Conservation (phyloP, 2,113 vertebrate genomes). For the Gobio gobio region DNA sequence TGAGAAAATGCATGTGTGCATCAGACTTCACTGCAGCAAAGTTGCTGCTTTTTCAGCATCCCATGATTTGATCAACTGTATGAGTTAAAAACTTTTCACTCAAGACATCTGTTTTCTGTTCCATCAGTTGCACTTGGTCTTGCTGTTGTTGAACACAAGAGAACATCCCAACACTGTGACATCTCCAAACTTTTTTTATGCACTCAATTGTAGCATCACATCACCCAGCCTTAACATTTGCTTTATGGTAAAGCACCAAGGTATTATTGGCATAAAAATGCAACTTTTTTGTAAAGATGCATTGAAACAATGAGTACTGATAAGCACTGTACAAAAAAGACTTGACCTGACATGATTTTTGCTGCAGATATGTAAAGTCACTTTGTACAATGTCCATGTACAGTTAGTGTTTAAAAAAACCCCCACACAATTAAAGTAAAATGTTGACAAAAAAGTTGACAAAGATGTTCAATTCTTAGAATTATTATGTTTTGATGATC, state of each 20-base stretch:
- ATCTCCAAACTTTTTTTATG: background rate
- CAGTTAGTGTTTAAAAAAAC: background rate
- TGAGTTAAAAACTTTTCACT: background rate
- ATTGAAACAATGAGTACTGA: too few relatives aligned
- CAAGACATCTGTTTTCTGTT: background rate
- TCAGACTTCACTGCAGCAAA: too few relatives aligned
- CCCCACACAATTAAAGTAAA: too few relatives aligned
- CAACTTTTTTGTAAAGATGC: too few relatives aligned
- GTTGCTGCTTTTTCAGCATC: background rate
- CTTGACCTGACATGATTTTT: background rate
- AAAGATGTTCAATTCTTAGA: background rate
- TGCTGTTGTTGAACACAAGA: constrained; percentile 43
- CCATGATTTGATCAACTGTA: background rate
- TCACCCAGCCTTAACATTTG: too few relatives aligned
- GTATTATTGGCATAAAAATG: too few relatives aligned
- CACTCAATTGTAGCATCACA: too few relatives aligned
- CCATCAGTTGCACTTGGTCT: background rate
- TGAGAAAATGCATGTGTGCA: too few relatives aligned
- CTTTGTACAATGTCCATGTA: background rate
- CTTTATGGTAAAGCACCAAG: too few relatives aligned
- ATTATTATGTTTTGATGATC: background rate
- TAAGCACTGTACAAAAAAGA: too few relatives aligned
- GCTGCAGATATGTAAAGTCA: background rate
- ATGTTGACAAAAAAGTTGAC: background rate
- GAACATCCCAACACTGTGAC: background rate